These are phyloP conservation scores for Perccottus glenii DNA, from an alignment of 2,113 vertebrate species.

Conservation along the genomic window DNA sequence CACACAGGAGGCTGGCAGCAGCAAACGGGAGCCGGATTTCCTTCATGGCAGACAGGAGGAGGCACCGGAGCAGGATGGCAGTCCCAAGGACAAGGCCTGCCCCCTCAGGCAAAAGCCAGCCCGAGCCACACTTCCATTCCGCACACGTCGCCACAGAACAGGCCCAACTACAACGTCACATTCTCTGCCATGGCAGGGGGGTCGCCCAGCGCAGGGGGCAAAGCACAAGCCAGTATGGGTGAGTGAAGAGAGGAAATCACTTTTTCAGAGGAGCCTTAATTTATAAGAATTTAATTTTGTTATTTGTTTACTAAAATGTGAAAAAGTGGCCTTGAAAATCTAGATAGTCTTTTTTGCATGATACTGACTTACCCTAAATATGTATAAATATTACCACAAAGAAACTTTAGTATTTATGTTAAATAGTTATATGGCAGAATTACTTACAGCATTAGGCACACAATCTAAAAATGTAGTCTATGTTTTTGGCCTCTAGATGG, in stretches of 20 bases:
- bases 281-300: no score
- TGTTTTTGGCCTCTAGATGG: neutral
- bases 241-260: conserved; percentile 52
- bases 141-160: conserved; percentile 91
- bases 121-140: conserved; percentile 80
- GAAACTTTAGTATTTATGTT: no score
- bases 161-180: conserved; percentile 96
- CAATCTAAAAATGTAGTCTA: no score
- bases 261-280: no score
- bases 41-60: conserved; percentile 69
- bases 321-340: no score
- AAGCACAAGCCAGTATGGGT: conserved; percentile 82
- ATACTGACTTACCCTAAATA: no score
- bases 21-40: conserved; percentile 63
- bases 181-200: conserved; percentile 85
- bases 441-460: no score
- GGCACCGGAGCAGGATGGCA: conserved; percentile 80
- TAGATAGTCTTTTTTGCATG: no score
- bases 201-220: conserved; percentile 79
- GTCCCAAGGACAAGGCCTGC: conserved; percentile 65
- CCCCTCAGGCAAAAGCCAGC: conserved; percentile 75
- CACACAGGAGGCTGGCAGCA: conserved; percentile 86
- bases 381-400: no score
- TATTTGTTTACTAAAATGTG: no score
- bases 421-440: neutral